Percentiles rank a stretch among this genome's conserved stretches.
phyloP scores from a whole-genome alignment of 2,888 invertebrate genomes.

The Pecten maximus region DNA sequence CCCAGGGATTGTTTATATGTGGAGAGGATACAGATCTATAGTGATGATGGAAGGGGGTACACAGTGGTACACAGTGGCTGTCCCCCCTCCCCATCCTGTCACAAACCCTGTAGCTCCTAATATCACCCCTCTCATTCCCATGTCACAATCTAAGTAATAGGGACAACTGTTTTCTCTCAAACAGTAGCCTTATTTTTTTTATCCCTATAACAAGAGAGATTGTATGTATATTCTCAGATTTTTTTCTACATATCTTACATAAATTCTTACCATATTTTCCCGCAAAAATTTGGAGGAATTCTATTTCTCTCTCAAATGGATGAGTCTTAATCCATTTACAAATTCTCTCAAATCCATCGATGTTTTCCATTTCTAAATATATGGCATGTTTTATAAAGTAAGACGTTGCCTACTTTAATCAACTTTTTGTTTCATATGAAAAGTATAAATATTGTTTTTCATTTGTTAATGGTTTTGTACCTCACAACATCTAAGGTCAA shows the following conservation, averaged over 20 bases:
- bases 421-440: too few relatives aligned
- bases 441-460: too few relatives aligned
- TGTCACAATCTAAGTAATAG: neutral
- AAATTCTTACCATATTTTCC: neutral
- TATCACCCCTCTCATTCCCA: neutral
- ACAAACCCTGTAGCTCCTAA: neutral
- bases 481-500: too few relatives aligned
- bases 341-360: too few relatives aligned
- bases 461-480: too few relatives aligned
- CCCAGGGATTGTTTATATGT: neutral
- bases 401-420: too few relatives aligned
- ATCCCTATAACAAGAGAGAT: neutral
- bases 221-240: neutral
- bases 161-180: conserved; percentile 27
- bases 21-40: neutral
- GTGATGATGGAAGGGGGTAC: conserved; percentile 2
- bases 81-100: neutral
- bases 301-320: too few relatives aligned
- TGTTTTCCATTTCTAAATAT: too few relatives aligned
- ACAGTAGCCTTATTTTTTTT: neutral
- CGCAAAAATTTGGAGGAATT: too few relatives aligned
- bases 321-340: neutral
- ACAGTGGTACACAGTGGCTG: neutral
- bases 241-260: neutral
- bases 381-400: too few relatives aligned